These are phyloP conservation scores for Megaceryle alcyon DNA, from an alignment of 2,797 vertebrate species.

Conservation along the genomic window DNA sequence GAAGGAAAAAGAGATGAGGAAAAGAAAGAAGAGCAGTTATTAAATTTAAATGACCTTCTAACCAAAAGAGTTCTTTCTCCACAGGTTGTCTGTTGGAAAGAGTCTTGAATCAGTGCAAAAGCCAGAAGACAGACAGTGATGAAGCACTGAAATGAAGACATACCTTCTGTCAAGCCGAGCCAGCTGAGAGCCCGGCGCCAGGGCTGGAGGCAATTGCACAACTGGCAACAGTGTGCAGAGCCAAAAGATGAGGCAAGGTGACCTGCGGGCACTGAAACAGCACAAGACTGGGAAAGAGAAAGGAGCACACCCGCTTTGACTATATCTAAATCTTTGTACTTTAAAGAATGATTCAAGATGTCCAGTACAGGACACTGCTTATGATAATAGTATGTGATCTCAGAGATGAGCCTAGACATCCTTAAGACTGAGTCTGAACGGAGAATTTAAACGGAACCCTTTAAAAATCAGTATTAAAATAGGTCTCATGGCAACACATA, in stretches of 20 bases:
- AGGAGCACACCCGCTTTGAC: neutral
- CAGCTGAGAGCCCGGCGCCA: neutral
- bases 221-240: neutral
- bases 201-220: neutral
- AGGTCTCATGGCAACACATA: neutral
- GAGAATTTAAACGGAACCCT: neutral
- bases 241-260: neutral
- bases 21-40: neutral
- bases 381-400: accelerated
- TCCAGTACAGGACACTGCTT: accelerated
- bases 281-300: neutral
- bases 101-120: neutral
- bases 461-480: neutral
- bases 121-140: neutral
- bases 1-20: neutral
- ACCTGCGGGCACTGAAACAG: neutral
- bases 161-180: neutral
- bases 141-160: neutral
- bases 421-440: accelerated
- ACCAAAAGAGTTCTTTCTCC: neutral
- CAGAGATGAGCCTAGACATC: neutral
- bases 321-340: too few species aligned
- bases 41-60: neutral
- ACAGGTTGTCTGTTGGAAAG: neutral
- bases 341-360: neutral